Percentiles rank a stretch among this genome's conserved stretches.
Evolutionary conservation across 2,888 invertebrate species (phyloP).

Genomic region (Harpalus rubripes): DNA sequence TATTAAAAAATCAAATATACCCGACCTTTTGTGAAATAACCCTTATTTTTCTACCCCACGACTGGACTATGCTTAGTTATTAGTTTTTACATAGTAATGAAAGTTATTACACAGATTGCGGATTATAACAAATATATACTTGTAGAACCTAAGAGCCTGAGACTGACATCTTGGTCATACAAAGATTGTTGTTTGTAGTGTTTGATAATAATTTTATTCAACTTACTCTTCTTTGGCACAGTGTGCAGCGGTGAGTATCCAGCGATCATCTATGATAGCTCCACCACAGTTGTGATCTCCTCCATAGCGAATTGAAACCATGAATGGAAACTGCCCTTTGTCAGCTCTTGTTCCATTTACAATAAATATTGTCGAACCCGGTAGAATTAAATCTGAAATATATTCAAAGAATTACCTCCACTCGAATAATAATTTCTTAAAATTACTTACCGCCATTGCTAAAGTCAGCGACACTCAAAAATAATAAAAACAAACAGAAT

Average conservation of each 20-base stretch:
- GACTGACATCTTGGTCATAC: not conserved
- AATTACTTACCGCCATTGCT: conserved; percentile 2
- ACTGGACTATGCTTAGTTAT: too few species aligned
- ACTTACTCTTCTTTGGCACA: conserved; percentile 18
- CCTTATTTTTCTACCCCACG: too few species aligned
- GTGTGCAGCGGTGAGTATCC: conserved; percentile 51
- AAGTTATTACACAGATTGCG: too few species aligned
- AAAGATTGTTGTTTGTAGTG: not conserved
- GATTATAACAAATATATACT: too few species aligned
- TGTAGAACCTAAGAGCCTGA: too few species aligned
- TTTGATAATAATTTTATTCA: conserved; percentile 2
- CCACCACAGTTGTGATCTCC: conserved; percentile 48
- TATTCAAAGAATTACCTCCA: not conserved
- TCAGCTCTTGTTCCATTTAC: conserved; percentile 39
- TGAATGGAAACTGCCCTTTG: conserved; percentile 35
- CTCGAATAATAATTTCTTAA: not conserved
- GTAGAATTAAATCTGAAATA: not conserved
- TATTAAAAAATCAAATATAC: too few species aligned
- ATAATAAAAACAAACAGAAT: not conserved
- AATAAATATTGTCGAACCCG: not conserved
- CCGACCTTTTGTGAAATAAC: too few species aligned
- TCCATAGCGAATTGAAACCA: conserved; percentile 39
- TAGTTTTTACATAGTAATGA: too few species aligned
- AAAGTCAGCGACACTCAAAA: not conserved
- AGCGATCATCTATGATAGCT: conserved; percentile 21